phyloP scores from a whole-genome alignment of 2,888 invertebrate species.

The Oligia fasciuncula region DNA sequence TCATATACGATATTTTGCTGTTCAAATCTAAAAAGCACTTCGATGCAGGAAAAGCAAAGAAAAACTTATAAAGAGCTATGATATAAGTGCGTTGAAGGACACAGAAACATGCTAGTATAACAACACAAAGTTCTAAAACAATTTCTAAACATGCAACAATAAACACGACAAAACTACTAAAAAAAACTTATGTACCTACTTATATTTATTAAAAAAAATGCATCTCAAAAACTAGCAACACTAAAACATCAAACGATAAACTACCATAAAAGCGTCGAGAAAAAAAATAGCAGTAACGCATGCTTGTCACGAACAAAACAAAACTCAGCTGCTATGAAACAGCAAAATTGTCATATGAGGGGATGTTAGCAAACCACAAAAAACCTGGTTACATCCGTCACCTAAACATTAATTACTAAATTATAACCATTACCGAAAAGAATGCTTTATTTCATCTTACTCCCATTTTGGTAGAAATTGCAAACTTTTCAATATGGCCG shows the following conservation, averaged over 20 bases:
- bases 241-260: conserved; percentile 61
- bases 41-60: conserved; percentile 81
- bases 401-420: conserved; percentile 75
- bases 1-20: conserved; percentile 83
- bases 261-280: conserved; percentile 66
- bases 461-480: conserved; percentile 38
- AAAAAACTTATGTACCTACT: conserved; percentile 53
- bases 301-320: conserved; percentile 70
- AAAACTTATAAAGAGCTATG: conserved; percentile 79
- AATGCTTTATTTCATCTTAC: conserved; percentile 57
- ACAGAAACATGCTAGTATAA: conserved; percentile 82
- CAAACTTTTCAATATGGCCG: conserved; percentile 69
- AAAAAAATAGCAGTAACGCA: conserved; percentile 66
- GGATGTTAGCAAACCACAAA: conserved; percentile 73
- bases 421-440: conserved; percentile 73
- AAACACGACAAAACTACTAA: conserved; percentile 56
- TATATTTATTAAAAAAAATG: conserved; percentile 49
- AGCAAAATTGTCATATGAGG: conserved; percentile 78
- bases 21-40: conserved; percentile 77
- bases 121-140: conserved; percentile 68
- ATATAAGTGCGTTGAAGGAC: conserved; percentile 88
- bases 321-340: conserved; percentile 76
- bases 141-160: conserved; percentile 67
- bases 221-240: conserved; percentile 60
- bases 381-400: conserved; percentile 83